phyloP scores from a whole-genome alignment of 2,113 vertebrate species.

The Lamprotornis superbus region DNA sequence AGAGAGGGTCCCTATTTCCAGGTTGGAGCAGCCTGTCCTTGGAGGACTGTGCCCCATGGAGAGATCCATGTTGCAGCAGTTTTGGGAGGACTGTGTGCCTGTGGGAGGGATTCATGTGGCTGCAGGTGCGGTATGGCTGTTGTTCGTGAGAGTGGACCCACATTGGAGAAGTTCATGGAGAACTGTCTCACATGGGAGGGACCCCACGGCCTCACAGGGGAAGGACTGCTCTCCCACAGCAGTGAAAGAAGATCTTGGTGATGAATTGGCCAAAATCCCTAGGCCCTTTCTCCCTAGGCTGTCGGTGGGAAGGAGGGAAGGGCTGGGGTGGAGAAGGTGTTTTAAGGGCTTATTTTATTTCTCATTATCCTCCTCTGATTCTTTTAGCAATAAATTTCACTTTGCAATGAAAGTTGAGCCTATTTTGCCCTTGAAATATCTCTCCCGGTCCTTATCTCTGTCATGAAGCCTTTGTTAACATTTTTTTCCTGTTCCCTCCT shows the following conservation, averaged over 20 bases:
- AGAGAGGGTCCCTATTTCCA: background rate
- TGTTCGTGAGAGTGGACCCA: background rate
- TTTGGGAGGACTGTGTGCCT: background rate
- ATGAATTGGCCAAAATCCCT: background rate
- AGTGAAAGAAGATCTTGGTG: background rate
- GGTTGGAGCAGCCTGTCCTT: no score
- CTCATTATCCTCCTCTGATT: background rate
- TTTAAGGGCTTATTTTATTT: background rate
- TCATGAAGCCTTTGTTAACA: background rate
- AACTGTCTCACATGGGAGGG: background rate
- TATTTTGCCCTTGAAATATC: background rate
- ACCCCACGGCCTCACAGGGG: accelerated
- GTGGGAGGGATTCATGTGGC: background rate
- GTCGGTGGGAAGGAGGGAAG: background rate
- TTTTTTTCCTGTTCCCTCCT: background rate
- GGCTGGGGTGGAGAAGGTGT: background rate
- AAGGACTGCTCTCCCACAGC: background rate
- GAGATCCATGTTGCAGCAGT: accelerated
- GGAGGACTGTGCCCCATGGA: background rate
- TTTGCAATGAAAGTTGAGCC: background rate
- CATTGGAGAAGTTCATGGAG: accelerated
- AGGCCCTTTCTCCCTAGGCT: background rate
- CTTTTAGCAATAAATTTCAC: background rate
- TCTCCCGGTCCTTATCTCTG: background rate
- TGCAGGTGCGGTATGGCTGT: background rate